Evolutionary conservation across 1,140 invertebrate species (phyloP), one percentile per base, ranked within the genome.

Genomic region (Ericerus pela): DNA sequence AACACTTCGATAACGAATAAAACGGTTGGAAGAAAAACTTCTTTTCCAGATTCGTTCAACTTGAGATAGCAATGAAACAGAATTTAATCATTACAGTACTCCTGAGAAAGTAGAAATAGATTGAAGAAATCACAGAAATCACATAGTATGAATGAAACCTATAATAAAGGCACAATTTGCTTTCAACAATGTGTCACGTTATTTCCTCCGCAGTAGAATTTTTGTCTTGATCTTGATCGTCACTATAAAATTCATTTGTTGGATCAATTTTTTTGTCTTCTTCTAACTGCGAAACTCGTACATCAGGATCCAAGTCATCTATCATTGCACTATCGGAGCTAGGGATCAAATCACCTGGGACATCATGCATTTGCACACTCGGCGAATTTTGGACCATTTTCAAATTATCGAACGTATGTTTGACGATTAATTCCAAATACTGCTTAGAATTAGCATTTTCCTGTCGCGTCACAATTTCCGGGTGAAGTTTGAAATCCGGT

Each of bases 371-470:
- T 72, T 94, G 89, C 0, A 95, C 91, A 64, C 81, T 88, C 0
- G 89, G 89, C 0, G 88, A 85, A 65, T 89, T 82, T 66, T 89
- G 60, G 61, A 88, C 78, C 82, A 90, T 86, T 71, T 88, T 90
- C 1, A 92, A 70, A 69, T 91, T 91, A 63, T 90, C 86, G 58
- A 81, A 85, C 0, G 88, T 84, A 64, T 87, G 82, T 59, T 85
- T 84, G 0, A 85, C 82, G 54, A 93, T 91, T 1, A 84, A 75
- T 62, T 93, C 88, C 20, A 96, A 70, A 68, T 95, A 96, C 64
- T 91, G 84, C 67, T 90, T 90, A 54, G 80, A 88, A 66, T 96
- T 96, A 0, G 84, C 87, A 69, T 96, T 96, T 58, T 95, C 90
- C 65, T 82, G 81, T 53, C 85, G 76, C 11, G 78, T 81, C 1